Evolutionary conservation across 2,113 vertebrate genomes (phyloP).

Genomic region (Entomyzon cyanotis): DNA sequence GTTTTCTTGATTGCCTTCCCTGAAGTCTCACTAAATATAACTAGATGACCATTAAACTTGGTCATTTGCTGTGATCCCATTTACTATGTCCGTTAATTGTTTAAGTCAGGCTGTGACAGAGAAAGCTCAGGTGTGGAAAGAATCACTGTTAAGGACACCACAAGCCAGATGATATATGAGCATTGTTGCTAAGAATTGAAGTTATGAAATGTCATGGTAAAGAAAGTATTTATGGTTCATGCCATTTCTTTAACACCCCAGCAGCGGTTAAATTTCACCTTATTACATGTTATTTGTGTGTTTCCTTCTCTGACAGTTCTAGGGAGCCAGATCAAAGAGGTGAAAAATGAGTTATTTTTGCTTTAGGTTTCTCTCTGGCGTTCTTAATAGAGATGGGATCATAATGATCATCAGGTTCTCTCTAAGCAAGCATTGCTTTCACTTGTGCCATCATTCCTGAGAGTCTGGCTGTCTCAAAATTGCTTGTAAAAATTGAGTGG

Average conservation of each 20-base stretch:
- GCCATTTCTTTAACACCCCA: background rate
- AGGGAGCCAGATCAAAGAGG: background rate
- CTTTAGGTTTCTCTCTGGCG: rapidly evolving
- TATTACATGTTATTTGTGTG: background rate
- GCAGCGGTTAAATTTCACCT: background rate
- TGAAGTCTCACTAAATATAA: background rate
- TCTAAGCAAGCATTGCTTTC: background rate
- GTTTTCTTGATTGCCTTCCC: background rate
- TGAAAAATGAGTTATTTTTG: background rate
- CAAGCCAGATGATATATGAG: background rate
- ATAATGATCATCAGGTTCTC: background rate
- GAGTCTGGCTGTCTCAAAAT: background rate
- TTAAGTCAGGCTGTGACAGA: background rate
- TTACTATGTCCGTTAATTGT: background rate
- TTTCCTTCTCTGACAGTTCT: background rate
- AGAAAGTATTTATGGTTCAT: background rate
- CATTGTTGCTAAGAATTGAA: background rate
- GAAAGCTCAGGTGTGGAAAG: background rate
- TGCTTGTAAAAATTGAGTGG: background rate
- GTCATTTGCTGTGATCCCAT: background rate
- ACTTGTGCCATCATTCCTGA: background rate
- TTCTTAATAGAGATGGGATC: background rate
- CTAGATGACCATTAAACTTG: background rate
- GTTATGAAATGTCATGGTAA: background rate
- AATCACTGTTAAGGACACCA: background rate